Base-by-base conservation (phyloP, 2,888 invertebrate genomes). In the Sclerodermus sp. region DNA sequence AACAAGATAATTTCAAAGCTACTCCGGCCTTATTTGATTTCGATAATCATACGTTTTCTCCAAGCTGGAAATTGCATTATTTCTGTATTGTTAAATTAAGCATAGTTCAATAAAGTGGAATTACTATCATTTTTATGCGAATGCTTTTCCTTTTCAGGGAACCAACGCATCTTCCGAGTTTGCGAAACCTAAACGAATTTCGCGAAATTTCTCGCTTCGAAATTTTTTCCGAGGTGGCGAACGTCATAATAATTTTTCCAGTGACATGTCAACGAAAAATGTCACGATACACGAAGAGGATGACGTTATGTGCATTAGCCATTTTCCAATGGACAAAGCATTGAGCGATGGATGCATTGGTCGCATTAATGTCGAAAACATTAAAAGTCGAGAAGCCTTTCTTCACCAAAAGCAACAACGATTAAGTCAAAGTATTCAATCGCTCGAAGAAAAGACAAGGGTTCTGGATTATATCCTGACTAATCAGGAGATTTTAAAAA, bases 131-230 rank as follows among this genome's bases (percentile, higher is more conserved):
- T n/a, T n/a, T n/a, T n/a, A n/a, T 23, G 8, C 3, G 8, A 8
- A 23, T 23, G 8, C 8, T 23, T 23, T 23, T 23, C 3, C 23
- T 23, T 51, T 44, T 14, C 15, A 59, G 58, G 49, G 48, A 55
- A 17, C 43, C 53, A 44, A 45, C 45, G 30, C 50, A 6, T 41
- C 47, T 10, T 43, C 50, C 1, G 67, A 64, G 16, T 42, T 53
- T 41, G 46, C 59, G 12, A 77, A 70, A 37, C 68, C 74, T 47
- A 76, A 73, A 54, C 76, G 79, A 57, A 76, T 83, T 31, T 81
- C 82, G 8, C 74, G 84, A 32, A 83, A 83, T 13, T 83, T 83
- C 65, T 83, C 83, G 1, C 64, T 84, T 40, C 71, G 82, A 53
- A 82, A 82, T 66, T 67, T 83, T 37, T 81, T 83, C 61, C 74